Base-by-base conservation (phyloP, 2,113 vertebrate genomes). In the Lethenteron camtschaticum region DNA sequence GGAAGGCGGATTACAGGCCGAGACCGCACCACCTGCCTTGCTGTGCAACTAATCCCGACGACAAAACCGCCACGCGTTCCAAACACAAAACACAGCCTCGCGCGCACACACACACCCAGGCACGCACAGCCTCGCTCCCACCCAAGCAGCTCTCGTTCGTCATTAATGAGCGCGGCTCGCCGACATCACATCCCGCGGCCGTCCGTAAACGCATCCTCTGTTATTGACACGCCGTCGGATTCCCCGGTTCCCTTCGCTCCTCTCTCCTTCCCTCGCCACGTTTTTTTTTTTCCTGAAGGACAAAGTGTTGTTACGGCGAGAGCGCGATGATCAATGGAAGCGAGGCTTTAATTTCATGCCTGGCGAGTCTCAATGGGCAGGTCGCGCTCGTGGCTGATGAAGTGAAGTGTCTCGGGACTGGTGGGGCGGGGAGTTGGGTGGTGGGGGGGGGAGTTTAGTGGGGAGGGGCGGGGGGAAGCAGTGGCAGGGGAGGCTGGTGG, bases 351-450 rank as follows among this genome's bases (percentile, higher is more conserved):
- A 66, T 66, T 66, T 66, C 63, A 66, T 66, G 63, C 63, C 63
- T 66, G 63, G 63, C 63, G 63, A 66, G 63, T 66, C 63, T 66
- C 63, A 66, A 66, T 66, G 63, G 63, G 63, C 63, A 66, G 63
- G 24, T 24, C n/a, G 41, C 41, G n/a, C 63, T 66, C n/a, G 63
- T 24, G n/a, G 63, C 63, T 66, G 63, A 66, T 66, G 63, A 66
- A 66, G 63, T 66, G 63, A 66, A 24, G 63, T 66, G 63, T 66
- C 63, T n/a, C 63, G n/a, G 24, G 63, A 66, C n/a, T 66, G 63
- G 63, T 16, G 63, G 63, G 63, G n/a, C 63, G 63, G 63, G 63
- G 63, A 11, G 63, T 66, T 66, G 63, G 63, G 24, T 16, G 24
- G 24, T 10, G 63, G 63, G 24, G 24, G 24, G 24, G 63, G 24